Evolutionary conservation across 2,797 vertebrate genomes (phyloP).

Genomic region (Aldrovandia affinis): DNA sequence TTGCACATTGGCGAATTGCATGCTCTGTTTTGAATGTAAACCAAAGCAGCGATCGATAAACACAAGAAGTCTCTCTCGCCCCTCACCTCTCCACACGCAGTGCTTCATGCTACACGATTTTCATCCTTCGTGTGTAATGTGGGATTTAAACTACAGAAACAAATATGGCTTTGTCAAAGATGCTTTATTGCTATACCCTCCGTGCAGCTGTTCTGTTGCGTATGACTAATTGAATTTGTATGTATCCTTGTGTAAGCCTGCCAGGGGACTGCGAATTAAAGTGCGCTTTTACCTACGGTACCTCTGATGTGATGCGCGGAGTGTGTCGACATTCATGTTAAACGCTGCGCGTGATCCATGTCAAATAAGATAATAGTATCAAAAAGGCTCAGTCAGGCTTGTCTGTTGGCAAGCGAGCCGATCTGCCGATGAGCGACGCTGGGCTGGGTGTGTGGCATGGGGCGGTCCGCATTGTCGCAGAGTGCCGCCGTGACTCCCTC

Average conservation of each 20-base stretch:
- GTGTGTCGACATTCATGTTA: background rate
- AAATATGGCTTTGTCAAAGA: background rate
- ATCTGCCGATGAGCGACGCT: background rate
- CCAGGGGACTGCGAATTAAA: background rate
- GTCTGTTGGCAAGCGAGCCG: background rate
- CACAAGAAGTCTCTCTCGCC: constrained; percentile 37
- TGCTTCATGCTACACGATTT: background rate
- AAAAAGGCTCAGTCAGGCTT: background rate
- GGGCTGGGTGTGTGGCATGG: background rate
- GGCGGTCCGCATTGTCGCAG: no score
- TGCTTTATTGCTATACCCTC: background rate
- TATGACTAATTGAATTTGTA: background rate
- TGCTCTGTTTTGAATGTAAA: background rate
- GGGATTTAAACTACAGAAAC: background rate
- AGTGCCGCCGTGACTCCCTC: background rate
- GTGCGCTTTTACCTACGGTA: background rate
- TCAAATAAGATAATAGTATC: background rate
- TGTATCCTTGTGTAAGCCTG: background rate
- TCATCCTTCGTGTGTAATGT: no score
- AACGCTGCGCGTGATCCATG: background rate
- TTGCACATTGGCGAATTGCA: no score
- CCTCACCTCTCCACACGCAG: constrained; percentile 40
- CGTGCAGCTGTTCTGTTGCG: background rate
- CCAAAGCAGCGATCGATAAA: background rate
- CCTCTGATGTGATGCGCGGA: background rate